Evolutionary conservation across 2,113 vertebrate species (phyloP).

Genomic region (Pungitius pungitius): DNA sequence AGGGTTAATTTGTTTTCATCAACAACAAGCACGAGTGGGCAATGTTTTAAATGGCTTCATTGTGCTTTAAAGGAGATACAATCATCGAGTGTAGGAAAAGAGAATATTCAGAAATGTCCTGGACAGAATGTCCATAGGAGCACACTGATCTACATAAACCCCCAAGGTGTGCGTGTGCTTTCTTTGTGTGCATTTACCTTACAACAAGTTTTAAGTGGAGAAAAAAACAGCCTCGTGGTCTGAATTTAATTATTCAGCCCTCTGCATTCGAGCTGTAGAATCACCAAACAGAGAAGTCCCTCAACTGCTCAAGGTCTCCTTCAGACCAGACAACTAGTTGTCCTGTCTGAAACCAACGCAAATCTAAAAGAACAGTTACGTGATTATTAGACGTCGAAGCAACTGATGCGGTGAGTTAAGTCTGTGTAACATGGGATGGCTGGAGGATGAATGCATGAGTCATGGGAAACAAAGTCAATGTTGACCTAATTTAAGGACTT

Average conservation of each 20-base stretch:
- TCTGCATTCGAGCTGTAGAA: slow-evolving; percentile 13
- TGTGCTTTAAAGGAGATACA: slow-evolving; percentile 9
- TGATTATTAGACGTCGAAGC: background rate
- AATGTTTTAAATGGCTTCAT: slow-evolving; percentile 28
- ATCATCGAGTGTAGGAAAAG: background rate
- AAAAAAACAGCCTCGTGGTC: background rate
- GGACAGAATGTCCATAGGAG: background rate
- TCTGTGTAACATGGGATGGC: background rate
- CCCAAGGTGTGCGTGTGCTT: background rate
- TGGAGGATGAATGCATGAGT: background rate
- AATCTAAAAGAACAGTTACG: background rate
- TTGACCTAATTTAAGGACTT: background rate
- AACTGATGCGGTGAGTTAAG: background rate
- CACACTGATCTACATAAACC: background rate
- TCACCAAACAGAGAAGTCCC: slow-evolving; percentile 16
- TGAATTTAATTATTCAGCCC: slow-evolving; percentile 20
- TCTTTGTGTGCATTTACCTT: background rate
- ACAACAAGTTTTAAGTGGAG: slow-evolving; percentile 4
- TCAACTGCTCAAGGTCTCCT: background rate
- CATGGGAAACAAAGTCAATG: background rate
- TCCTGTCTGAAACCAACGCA: background rate
- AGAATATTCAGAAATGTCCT: background rate
- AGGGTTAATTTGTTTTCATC: slow-evolving; percentile 46
- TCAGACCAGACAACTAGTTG: slow-evolving; percentile 3
- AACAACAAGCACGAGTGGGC: slow-evolving; percentile 22